Evolutionary conservation across 1,140 invertebrate species (phyloP), one percentile per base, ranked within the genome.

Genomic region (Littorina saxatilis): DNA sequence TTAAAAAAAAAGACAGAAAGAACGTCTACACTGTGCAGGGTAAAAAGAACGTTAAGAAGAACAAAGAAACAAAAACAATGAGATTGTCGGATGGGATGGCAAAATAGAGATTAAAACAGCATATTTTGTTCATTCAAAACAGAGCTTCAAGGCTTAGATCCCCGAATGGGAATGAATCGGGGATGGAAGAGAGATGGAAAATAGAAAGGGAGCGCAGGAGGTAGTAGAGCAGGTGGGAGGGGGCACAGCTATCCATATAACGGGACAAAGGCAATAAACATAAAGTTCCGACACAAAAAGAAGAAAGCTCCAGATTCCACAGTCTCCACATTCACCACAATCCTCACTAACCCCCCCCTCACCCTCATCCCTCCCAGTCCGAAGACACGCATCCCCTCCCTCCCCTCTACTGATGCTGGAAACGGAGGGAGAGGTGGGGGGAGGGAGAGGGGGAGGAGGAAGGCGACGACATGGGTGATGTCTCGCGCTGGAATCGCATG

Each of bases 401-500:
- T 29, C 29, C 61, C 29, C 4, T 29, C 29, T 68, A 77, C 40
- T 23, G 23, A 39, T 77, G 75, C 35, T 55, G 23, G 27, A 73
- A 73, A 5, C 70, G 70, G 27, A 43, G 29, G 35, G 20, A 43
- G 39, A 50, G 20, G 27, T 74, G 39, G 2, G 78, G 78, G 5
- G 78, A 72, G 43, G 61, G 63, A 43, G 78, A 72, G 61, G 78
- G 78, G 50, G 70, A 75, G 23, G 58, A 52, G 61, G 58, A 23
- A 29, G 63, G 77, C 17, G 39, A 66, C 15, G 77, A 52, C 23
- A 43, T 29, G 32, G 78, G 78, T 52, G 78, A 80, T 29, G 63
- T 50, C 29, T 79, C 79, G 29, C 82, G 80, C 72, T 82, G 84
- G 47, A 83, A 80, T 74, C 83, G 86, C 85, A 91, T 85, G 52